These are phyloP conservation scores for Phylloscopus trochiloides DNA, from an alignment of 2,113 vertebrate genomes.

Conservation along the genomic window DNA sequence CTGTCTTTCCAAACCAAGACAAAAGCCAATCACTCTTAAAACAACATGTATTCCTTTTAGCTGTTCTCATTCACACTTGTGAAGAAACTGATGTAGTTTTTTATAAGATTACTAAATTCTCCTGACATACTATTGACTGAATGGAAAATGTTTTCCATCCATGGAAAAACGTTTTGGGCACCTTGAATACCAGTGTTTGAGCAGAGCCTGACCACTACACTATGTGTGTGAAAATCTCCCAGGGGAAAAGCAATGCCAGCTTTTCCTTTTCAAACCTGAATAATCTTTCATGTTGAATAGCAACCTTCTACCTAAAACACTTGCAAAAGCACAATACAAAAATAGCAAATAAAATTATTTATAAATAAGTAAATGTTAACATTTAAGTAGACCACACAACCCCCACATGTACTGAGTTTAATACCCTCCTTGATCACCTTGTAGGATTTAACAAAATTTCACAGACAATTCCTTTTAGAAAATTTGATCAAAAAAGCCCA, in stretches of 20 bases:
- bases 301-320: neutral
- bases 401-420: neutral
- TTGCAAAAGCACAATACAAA: neutral
- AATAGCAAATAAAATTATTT: neutral
- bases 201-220: neutral
- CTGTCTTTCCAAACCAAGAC: no score
- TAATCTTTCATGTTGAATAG: neutral
- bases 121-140: neutral
- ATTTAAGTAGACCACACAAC: neutral
- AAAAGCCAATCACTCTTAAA: neutral
- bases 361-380: neutral
- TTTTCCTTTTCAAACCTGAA: neutral
- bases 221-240: neutral
- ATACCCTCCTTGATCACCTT: neutral
- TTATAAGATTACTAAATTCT: neutral
- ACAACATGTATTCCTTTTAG: neutral
- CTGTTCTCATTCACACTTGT: rapidly evolving
- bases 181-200: neutral
- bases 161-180: neutral
- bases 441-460: neutral
- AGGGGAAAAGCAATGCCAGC: neutral
- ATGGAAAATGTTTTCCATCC: neutral
- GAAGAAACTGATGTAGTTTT: neutral
- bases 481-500: neutral
- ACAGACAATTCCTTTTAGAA: neutral